These are phyloP conservation scores for Drosophila paranaensis DNA, from an alignment of 2,888 invertebrate species.

Conservation along the genomic window DNA sequence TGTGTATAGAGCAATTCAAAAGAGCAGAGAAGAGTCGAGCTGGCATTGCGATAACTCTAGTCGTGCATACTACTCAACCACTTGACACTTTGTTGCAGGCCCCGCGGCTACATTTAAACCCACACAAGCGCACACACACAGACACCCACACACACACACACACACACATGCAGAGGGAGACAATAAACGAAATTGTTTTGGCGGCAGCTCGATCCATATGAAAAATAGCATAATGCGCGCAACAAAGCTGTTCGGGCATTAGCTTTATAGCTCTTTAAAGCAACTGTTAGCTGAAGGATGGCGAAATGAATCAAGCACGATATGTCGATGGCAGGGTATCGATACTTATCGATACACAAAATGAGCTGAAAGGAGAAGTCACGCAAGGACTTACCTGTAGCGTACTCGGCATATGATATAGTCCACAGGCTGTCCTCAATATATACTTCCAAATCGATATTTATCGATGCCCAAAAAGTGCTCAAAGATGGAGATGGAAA, in stretches of 20 bases:
- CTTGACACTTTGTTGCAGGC: conserved; percentile 61
- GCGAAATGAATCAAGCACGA: no score
- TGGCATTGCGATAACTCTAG: conserved; percentile 24
- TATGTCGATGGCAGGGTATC: not conserved
- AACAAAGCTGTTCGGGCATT: not conserved
- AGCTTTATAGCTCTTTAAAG: conserved; percentile 22
- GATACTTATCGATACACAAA: not conserved
- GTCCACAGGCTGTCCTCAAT: not conserved
- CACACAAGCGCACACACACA: not conserved
- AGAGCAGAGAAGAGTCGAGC: conserved; percentile 1
- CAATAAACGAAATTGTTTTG: conserved; percentile 61
- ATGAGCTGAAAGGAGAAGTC: no score
- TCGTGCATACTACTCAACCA: conserved; percentile 60
- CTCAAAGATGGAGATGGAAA: not conserved
- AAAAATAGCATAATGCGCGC: conserved; percentile 15
- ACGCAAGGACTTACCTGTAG: not conserved
- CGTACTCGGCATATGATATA: fast-evolving
- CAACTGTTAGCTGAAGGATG: not conserved
- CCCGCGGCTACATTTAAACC: not conserved
- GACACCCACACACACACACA: not conserved
- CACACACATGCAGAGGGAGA: conserved; percentile 1
- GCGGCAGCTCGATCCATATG: conserved; percentile 16
- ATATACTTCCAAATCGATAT: not conserved
- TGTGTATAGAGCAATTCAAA: not conserved
- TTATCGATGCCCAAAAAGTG: not conserved